A percentile compares a stretch with the other conserved stretches of the same genome.
Evolutionary conservation across 2,797 vertebrate species (phyloP).

Genomic region (Silurus lanzhouensis): DNA sequence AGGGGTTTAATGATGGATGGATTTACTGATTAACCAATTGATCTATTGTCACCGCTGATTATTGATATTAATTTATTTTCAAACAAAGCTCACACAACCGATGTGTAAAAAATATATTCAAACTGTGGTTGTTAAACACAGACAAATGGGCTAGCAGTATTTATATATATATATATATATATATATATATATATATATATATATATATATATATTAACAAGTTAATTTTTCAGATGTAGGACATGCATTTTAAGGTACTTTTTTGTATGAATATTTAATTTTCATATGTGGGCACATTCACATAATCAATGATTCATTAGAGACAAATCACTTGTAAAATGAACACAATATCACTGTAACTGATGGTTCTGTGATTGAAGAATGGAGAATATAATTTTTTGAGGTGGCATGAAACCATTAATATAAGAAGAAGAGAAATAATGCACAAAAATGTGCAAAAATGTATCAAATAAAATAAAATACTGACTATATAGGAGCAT

Average conservation of each 20-base stretch:
- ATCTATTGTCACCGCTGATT: not conserved
- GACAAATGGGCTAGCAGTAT: not conserved
- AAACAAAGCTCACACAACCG: not conserved
- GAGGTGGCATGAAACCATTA: no score
- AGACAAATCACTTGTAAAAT: not conserved
- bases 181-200: no score
- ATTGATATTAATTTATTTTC: not conserved
- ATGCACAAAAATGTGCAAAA: not conserved
- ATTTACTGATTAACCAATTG: not conserved
- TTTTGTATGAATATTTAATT: not conserved
- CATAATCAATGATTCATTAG: not conserved
- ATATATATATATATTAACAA: no score
- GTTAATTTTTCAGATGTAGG: not conserved
- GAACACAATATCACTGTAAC: not conserved
- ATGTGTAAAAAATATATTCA: not conserved
- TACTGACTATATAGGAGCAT: not conserved
- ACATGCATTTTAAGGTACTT: not conserved
- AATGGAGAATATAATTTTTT: not conserved
- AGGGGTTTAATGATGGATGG: not conserved
- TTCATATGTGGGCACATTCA: not conserved
- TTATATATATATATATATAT: no score
- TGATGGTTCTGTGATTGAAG: not conserved
- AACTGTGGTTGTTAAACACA: not conserved
- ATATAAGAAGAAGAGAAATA: no score
- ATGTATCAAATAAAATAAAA: not conserved